Evolutionary conservation across 2,888 invertebrate genomes (phyloP).

Genomic region (Graphium colonna): DNA sequence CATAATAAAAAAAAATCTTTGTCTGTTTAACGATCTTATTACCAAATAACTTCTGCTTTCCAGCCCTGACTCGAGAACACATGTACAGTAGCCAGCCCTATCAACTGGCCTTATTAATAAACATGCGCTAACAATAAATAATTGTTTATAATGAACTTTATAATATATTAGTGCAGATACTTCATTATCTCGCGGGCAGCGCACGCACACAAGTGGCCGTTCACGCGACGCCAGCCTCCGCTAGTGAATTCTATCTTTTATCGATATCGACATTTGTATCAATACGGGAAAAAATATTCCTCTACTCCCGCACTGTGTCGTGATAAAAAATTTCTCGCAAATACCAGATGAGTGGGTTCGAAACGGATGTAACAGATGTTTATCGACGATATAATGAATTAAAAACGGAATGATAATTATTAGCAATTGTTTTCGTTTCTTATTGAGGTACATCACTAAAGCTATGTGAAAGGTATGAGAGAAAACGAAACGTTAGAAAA

Average conservation of each 20-base stretch:
- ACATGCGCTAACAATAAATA: conserved; percentile 80
- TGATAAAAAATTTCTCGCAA: too few relatives aligned
- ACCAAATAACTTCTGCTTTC: conserved; percentile 11
- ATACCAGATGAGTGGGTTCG: too few relatives aligned
- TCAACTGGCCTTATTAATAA: conserved; percentile 75
- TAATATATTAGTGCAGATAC: conserved; percentile 79
- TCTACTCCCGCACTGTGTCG: background rate
- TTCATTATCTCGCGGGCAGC: conserved; percentile 70
- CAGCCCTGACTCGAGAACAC: conserved; percentile 46
- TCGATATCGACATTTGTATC: conserved; percentile 15
- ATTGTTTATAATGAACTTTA: conserved; percentile 81
- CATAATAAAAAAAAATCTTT: too few relatives aligned
- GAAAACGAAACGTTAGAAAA: background rate
- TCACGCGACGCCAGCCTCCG: conserved; percentile 33
- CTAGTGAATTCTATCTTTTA: conserved; percentile 23
- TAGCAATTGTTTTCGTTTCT: background rate
- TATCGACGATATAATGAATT: too few relatives aligned
- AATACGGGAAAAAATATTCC: conserved; percentile 1
- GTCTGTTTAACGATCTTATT: background rate
- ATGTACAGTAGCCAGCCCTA: conserved; percentile 66
- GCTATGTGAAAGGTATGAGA: background rate
- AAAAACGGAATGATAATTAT: too few relatives aligned
- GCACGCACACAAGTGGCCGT: conserved; percentile 57
- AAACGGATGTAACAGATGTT: too few relatives aligned
- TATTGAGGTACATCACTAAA: background rate